Evolutionary conservation across 2,888 invertebrate species (phyloP), one percentile per base, ranked within the genome.

Genomic region (Serrognathus titanus): DNA sequence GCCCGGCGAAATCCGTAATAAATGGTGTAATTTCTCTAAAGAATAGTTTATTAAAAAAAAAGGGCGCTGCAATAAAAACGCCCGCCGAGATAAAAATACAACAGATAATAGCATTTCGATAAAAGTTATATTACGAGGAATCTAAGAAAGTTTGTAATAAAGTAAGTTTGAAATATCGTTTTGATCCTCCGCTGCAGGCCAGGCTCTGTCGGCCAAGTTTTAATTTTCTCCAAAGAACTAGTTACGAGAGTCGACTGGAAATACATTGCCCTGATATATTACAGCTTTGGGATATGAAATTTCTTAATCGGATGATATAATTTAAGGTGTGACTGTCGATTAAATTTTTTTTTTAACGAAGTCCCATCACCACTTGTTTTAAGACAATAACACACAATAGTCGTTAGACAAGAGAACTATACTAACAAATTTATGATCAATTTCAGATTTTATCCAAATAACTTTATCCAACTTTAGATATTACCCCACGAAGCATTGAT

Each of bases 111-210:
- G 57, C 57, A 55, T 60, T 65, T 62, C 60, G 60, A 61, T 65
- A 62, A 63, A 63, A 61, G 58, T 62, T 63, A 62, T 63, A 61
- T 59, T 58, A 58, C 63, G 57, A 61, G 58, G 60, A 60, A 58
- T 53, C 61, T 55, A 60, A 61, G 55, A 55, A 55, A 53, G 55
- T 61, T 61, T 58, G 56, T 64, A 66, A 63, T 63, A 66, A 66
- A 66, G 57, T 61, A 61, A 61, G 63, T 64, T 65, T 64, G 59
- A 64, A 65, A 65, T 65, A 63, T 63, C 62, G 62, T 56, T 55
- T 55, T 58, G 63, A 64, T 63, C 63, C 61, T 61, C 56, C 62
- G 54, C 40, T 47, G 55, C 53, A 57, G 51, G 53, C 51, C 24
- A 47, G 51, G 40, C 53, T 53, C 57, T 59, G 49, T 53, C 50